A percentile compares a stretch with the other conserved stretches of the same genome.
Conservation (phyloP, 2,113 vertebrate genomes). For the Ranitomeya variabilis region DNA sequence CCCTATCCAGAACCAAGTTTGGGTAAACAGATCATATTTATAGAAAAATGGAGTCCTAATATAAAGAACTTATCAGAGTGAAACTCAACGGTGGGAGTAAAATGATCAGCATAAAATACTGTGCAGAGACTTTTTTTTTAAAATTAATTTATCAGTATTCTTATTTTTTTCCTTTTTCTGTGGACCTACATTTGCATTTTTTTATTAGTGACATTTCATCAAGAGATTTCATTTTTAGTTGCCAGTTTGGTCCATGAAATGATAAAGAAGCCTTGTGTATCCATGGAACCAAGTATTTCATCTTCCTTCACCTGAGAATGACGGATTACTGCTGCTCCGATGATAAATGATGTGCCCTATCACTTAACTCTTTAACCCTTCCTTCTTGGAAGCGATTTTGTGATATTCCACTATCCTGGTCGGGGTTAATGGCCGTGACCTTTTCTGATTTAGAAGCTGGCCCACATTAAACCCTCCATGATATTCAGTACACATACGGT, state of each 20-base stretch:
- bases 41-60: too few relatives aligned
- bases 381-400: neutral
- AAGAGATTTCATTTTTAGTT: neutral
- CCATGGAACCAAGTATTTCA: neutral
- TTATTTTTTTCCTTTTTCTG: too few relatives aligned
- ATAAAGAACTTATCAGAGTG: too few relatives aligned
- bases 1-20: too few relatives aligned
- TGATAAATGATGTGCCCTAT: neutral
- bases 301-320: neutral
- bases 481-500: neutral
- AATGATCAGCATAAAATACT: too few relatives aligned
- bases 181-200: too few relatives aligned
- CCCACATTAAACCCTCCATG: neutral
- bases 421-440: constrained; percentile 12
- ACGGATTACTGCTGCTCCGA: neutral
- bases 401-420: neutral
- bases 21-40: too few relatives aligned
- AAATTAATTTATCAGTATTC: too few relatives aligned
- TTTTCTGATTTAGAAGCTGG: neutral
- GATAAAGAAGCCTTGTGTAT: neutral
- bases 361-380: neutral
- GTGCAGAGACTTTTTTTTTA: too few relatives aligned
- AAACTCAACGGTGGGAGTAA: too few relatives aligned
- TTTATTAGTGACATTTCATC: too few relatives aligned
- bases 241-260: neutral